These are phyloP conservation scores for Acrobasis repandana DNA, from an alignment of 2,888 invertebrate species.

Conservation along the genomic window DNA sequence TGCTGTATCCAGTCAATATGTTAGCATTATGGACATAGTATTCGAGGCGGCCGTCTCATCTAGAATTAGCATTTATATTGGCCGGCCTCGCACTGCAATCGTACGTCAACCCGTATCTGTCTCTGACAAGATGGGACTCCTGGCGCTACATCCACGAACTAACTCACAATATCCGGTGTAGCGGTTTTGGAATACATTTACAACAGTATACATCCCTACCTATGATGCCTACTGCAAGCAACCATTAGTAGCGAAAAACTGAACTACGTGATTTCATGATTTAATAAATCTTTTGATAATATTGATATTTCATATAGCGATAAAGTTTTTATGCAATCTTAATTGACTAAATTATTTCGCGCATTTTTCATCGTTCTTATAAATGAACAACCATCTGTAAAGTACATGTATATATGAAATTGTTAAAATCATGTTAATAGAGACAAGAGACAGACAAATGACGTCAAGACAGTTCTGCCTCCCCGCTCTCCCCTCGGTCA, in stretches of 20 bases:
- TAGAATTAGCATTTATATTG: constrained; percentile 73
- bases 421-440: background rate
- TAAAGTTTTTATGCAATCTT: too few relatives aligned
- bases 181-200: background rate
- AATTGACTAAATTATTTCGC: too few relatives aligned
- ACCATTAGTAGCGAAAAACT: background rate
- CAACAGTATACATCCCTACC: background rate
- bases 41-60: constrained; percentile 19
- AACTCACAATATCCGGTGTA: constrained; percentile 11
- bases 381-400: too few relatives aligned
- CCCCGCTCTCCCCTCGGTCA: background rate
- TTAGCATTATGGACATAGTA: constrained; percentile 11
- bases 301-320: too few relatives aligned
- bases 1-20: constrained; percentile 1
- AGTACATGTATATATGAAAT: background rate
- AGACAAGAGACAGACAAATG: background rate
- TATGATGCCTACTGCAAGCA: background rate
- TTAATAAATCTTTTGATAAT: too few relatives aligned
- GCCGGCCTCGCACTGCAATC: constrained; percentile 46
- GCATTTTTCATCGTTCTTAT: too few relatives aligned
- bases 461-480: constrained; percentile 1
- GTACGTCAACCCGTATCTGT: constrained; percentile 26
- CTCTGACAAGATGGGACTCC: constrained; percentile 20
- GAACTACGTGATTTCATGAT: background rate
- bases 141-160: constrained; percentile 17